Evolutionary conservation across 2,888 invertebrate species (phyloP), one percentile per base, ranked within the genome.

Genomic region (Drosophila prostipennis): DNA sequence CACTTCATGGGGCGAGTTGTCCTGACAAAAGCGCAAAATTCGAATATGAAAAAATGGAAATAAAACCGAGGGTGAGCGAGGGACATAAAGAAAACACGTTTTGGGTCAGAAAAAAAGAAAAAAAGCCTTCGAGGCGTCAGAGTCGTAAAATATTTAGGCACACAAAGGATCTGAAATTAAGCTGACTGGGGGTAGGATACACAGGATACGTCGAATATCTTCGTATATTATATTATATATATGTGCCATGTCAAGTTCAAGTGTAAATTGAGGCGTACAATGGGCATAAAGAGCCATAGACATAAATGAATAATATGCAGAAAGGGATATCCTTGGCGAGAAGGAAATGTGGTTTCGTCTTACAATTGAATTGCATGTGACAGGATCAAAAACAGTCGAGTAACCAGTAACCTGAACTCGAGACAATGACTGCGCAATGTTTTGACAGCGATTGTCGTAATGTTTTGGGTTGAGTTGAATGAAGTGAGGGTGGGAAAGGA

Each of bases 371-470:
- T 80, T 72, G 64, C 51, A 56, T 68, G 71, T 63, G 71, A 71
- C 71, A 71, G 72, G 59, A 53, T 55, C 55, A 70, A 32, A 39
- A 55, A 42, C 63, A 71, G 51, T 13, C 16, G 43, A 45, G 49
- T 61, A 60, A 19, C 16, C 53, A 45, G 54, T 61, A 60, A 73
- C 55, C 64, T 29, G 65, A 59, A 46, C 32, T 43, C 46, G 16
- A 72, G 74, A 79, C 81, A 87, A 78, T 80, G 85, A 80, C 78
- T 74, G 72, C 69, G 75, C 76, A 67, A 56, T 88, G 83, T 88
- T 88, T 87, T 88, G 88, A 89, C 88, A 88, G 78, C 65, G 69
- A 77, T 80, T 88, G 87, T 88, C 89, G 79, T 86, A 86, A 89
- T 82, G 73, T 79, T 79, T 75, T n/a, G 70, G 23, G 23, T 23